Evolutionary conservation across 2,797 vertebrate species (phyloP).

Genomic region (Pogonophryne albipinna): DNA sequence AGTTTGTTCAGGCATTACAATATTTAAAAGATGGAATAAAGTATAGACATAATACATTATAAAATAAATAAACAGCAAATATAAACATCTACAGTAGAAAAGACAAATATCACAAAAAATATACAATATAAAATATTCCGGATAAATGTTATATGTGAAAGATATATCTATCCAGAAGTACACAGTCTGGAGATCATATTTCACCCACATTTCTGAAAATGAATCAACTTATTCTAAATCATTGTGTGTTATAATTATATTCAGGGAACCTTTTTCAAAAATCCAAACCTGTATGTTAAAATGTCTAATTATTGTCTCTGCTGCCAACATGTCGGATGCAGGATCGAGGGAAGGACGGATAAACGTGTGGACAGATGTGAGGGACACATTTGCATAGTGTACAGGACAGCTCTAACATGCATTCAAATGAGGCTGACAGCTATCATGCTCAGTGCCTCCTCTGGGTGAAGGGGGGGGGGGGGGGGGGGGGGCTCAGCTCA

Average conservation of each 20-base stretch:
- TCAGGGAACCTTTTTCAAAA: too few species aligned
- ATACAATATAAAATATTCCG: too few species aligned
- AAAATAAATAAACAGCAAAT: too few species aligned
- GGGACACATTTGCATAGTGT: constrained; percentile 59
- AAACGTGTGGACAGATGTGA: constrained; percentile 16
- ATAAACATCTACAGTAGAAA: too few species aligned
- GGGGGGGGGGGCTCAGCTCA: constrained; percentile 32
- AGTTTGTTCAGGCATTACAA: too few species aligned
- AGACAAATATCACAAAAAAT: too few species aligned
- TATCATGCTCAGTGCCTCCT: constrained; percentile 15
- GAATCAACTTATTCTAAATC: background rate
- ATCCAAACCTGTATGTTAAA: too few species aligned
- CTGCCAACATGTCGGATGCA: background rate
- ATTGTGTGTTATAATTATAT: background rate
- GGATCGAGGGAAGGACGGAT: background rate
- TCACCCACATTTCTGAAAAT: background rate
- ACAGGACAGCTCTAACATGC: constrained; percentile 22
- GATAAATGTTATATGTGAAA: too few species aligned
- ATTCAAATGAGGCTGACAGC: constrained; percentile 63
- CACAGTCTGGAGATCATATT: background rate
- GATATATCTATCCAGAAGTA: background rate
- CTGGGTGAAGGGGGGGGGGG: constrained; percentile 16
- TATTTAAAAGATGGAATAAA: too few species aligned
- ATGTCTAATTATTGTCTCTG: background rate
- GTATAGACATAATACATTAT: too few species aligned